Conservation (phyloP, 2,797 vertebrate genomes). For the Labeo calbasu region DNA sequence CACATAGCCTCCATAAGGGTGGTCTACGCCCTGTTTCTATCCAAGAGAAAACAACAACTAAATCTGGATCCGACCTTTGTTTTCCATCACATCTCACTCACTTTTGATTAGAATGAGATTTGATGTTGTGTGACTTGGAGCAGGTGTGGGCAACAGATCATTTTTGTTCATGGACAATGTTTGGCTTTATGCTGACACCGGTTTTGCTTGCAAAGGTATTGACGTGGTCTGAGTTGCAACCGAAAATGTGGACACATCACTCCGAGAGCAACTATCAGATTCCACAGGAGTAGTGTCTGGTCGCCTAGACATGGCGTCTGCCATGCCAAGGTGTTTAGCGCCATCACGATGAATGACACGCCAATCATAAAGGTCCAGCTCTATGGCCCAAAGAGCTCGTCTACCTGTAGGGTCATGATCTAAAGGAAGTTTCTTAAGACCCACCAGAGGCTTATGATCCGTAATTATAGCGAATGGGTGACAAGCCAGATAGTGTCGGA, state of each 20-base stretch:
- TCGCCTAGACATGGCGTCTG: background rate
- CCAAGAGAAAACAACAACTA: background rate
- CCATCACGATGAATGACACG: slow-evolving; percentile 14
- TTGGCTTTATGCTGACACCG: background rate
- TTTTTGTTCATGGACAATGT: background rate
- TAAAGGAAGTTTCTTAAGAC: slow-evolving; percentile 30
- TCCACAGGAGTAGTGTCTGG: background rate
- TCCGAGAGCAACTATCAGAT: background rate
- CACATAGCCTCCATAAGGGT: background rate
- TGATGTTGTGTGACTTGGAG: background rate
- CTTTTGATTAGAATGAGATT: background rate
- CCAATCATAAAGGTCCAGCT: background rate
- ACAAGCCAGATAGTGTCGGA: slow-evolving; percentile 36
- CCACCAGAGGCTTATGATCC: slow-evolving; percentile 29
- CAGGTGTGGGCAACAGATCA: background rate
- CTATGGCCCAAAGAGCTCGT: background rate
- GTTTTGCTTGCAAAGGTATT: background rate
- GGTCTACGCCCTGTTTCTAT: background rate
- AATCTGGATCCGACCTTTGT: background rate
- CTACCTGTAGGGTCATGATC: background rate
- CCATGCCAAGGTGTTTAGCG: background rate
- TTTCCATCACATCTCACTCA: background rate
- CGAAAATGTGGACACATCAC: background rate
- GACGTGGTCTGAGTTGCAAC: background rate
- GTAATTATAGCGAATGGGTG: slow-evolving; percentile 8